Evolutionary conservation across 2,888 invertebrate species (phyloP).

Genomic region (Phragmatobia fuliginosa): DNA sequence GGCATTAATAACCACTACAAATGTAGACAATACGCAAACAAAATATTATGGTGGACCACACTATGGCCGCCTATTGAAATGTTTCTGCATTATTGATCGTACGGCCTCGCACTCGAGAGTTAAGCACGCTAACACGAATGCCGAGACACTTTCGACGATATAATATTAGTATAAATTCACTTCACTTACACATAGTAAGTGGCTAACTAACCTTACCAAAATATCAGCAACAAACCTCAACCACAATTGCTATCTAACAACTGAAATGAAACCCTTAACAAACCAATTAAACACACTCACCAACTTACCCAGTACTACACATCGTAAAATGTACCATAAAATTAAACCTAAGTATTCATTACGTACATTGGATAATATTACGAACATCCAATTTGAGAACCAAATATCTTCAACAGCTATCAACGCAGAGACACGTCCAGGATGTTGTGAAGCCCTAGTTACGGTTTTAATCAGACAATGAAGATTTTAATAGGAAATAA

Average conservation of each 20-base stretch:
- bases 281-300: conserved; percentile 17
- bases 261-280: conserved; percentile 11
- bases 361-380: not conserved
- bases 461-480: not conserved
- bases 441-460: not conserved
- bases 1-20: too few relatives aligned
- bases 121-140: too few relatives aligned
- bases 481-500: not conserved
- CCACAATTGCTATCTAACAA: conserved; percentile 5
- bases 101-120: too few relatives aligned
- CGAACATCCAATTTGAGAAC: conserved; percentile 20
- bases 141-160: too few relatives aligned
- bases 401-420: conserved; percentile 38
- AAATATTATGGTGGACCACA: too few relatives aligned
- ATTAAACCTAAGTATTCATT: conserved; percentile 19
- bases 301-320: conserved; percentile 9
- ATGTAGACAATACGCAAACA: too few relatives aligned
- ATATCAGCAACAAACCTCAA: not conserved
- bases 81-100: too few relatives aligned
- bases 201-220: not conserved
- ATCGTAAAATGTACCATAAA: conserved; percentile 18
- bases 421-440: conserved; percentile 18
- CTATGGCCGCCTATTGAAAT: too few relatives aligned
- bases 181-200: too few relatives aligned
- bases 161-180: too few relatives aligned